A percentile compares a stretch with the other conserved stretches of the same genome.
phyloP scores from a whole-genome alignment of 2,888 invertebrate genomes.

The Macrosoma leucophasiata region DNA sequence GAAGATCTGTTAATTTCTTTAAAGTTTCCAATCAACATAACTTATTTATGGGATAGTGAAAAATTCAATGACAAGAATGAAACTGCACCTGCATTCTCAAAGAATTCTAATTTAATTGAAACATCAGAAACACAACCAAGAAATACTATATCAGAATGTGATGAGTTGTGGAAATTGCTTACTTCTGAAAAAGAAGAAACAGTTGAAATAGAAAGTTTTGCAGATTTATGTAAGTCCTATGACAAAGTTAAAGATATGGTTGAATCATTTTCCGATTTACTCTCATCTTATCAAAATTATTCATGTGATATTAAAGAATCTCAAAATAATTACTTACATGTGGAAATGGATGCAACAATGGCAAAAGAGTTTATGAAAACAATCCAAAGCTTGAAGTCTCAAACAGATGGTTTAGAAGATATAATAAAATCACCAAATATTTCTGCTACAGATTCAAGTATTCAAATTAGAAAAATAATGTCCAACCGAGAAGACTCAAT shows the following conservation, averaged over 20 bases:
- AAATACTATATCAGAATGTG: constrained; percentile 3
- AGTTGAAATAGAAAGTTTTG: constrained; percentile 30
- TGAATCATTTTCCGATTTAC: constrained; percentile 42
- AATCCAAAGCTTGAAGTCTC: too few relatives aligned
- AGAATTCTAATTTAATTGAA: constrained; percentile 14
- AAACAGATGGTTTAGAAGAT: too few relatives aligned
- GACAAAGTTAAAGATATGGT: constrained; percentile 27
- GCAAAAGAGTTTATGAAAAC: too few relatives aligned
- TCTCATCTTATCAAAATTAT: constrained; percentile 37
- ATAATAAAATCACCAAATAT: constrained; percentile 7
- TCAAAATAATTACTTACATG: constrained; percentile 16
- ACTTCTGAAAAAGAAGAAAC: constrained; percentile 20
- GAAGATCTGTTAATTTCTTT: constrained; percentile 73
- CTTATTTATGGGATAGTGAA: constrained; percentile 42
- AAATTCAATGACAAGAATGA: constrained; percentile 21
- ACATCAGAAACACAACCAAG: neutral
- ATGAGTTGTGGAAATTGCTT: constrained; percentile 37
- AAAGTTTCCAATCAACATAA: constrained; percentile 51
- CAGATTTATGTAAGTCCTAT: constrained; percentile 35
- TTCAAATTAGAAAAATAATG: too few relatives aligned
- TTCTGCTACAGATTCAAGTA: constrained; percentile 7
- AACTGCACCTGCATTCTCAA: neutral
- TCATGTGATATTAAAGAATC: constrained; percentile 1
- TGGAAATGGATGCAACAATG: too few relatives aligned
- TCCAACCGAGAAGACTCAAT: too few relatives aligned